Percentiles rank a stretch among this genome's conserved stretches.
Conservation (phyloP, 2,113 vertebrate genomes). For the Oreochromis tanganicae region DNA sequence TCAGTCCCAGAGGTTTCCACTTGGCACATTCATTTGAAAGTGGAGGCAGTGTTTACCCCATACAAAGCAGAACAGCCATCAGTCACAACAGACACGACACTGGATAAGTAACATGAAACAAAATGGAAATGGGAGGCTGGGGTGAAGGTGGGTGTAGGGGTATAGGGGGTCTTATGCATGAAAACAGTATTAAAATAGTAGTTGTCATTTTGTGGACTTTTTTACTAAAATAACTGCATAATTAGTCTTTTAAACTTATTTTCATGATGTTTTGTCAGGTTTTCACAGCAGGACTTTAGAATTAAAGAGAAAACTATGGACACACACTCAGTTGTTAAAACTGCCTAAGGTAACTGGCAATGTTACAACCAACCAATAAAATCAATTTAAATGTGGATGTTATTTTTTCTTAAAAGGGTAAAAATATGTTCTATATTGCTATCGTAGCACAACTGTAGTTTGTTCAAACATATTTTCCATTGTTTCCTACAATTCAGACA, state of each 20-base stretch:
- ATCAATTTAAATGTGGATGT: not conserved
- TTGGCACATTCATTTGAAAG: not conserved
- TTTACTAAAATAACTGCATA: not conserved
- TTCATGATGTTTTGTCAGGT: not conserved
- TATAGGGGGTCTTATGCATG: not conserved
- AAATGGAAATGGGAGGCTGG: not conserved
- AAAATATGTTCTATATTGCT: not conserved
- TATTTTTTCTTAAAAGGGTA: not conserved
- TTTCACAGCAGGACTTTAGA: not conserved
- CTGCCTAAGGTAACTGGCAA: not conserved
- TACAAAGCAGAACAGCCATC: not conserved
- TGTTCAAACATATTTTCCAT: not conserved
- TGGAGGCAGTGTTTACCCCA: not conserved
- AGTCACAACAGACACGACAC: not conserved
- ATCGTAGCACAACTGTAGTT: not conserved
- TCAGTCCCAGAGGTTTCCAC: not conserved
- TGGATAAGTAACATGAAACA: not conserved
- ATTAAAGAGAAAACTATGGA: not conserved
- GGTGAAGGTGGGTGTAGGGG: not conserved
- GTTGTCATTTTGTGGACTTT: not conserved
- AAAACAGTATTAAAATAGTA: not conserved
- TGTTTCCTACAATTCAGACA: not conserved
- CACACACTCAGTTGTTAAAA: not conserved
- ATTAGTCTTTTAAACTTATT: not conserved
- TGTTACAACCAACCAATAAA: not conserved